These are phyloP conservation scores for Myodes glareolus DNA, from an alignment of 2,113 vertebrate genomes.

Conservation along the genomic window DNA sequence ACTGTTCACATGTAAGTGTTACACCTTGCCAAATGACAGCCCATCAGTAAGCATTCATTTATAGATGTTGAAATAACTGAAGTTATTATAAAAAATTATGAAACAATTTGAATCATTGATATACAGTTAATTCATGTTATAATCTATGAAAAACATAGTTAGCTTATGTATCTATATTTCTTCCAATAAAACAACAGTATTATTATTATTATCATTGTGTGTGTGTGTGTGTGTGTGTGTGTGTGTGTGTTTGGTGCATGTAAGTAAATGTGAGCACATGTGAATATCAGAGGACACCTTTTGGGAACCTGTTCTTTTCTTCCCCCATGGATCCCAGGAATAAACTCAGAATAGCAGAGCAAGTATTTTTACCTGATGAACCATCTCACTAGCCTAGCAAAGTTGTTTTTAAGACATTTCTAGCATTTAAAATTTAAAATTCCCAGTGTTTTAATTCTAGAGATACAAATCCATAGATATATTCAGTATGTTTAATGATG, in stretches of 20 bases:
- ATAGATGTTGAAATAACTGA: conserved; percentile 21
- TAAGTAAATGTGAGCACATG: neutral
- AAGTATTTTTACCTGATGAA: too few relatives aligned
- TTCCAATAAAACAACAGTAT: neutral
- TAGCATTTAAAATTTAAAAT: too few relatives aligned
- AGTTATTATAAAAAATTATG: conserved; percentile 41
- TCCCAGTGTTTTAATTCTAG: neutral
- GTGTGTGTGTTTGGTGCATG: neutral
- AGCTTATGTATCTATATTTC: neutral
- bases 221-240: neutral
- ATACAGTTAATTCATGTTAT: neutral
- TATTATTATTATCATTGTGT: neutral
- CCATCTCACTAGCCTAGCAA: neutral
- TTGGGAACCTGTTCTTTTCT: too few relatives aligned
- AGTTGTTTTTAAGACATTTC: neutral
- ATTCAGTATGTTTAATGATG: conserved; percentile 26
- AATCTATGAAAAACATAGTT: conserved; percentile 25
- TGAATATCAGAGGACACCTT: neutral
- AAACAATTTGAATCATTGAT: neutral
- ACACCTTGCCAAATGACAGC: neutral
- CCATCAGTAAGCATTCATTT: neutral
- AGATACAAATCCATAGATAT: neutral
- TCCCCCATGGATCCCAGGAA: neutral
- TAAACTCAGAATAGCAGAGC: neutral
- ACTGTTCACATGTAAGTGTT: neutral